These are phyloP conservation scores for Liparis tanakae DNA, from an alignment of 2,797 vertebrate species.

Conservation along the genomic window DNA sequence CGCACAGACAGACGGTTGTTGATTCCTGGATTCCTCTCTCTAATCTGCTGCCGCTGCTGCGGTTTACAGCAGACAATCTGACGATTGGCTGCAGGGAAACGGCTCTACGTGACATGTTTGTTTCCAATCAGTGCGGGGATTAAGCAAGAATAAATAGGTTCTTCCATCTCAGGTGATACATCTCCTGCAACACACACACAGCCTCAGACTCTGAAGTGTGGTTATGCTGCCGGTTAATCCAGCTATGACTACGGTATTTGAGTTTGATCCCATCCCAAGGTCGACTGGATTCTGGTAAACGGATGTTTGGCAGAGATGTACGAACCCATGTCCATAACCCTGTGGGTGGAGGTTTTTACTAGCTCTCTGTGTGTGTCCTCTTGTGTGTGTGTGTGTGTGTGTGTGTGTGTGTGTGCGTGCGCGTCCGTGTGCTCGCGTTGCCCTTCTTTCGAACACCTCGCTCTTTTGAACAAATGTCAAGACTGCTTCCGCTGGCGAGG, in stretches of 20 bases:
- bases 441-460: conserved; percentile 19
- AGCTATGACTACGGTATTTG: conserved; percentile 44
- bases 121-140: conserved; percentile 70
- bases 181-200: conserved; percentile 19
- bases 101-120: conserved; percentile 69
- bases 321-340: conserved; percentile 60
- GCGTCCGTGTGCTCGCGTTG: conserved; percentile 20
- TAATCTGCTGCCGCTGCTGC: conserved; percentile 62
- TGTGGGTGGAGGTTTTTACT: conserved; percentile 69
- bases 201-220: conserved; percentile 41
- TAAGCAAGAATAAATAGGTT: conserved; percentile 60
- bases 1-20: conserved; percentile 72
- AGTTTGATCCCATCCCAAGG: conserved; percentile 58
- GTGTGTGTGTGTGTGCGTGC: conserved; percentile 16
- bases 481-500: conserved; percentile 13
- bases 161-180: conserved; percentile 70
- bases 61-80: conserved; percentile 67
- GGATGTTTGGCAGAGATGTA: conserved; percentile 70
- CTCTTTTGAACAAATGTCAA: conserved; percentile 35
- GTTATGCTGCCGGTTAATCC: conserved; percentile 58
- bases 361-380: conserved; percentile 52
- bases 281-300: conserved; percentile 73
- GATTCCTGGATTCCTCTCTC: conserved; percentile 75
- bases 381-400: conserved; percentile 21
- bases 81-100: conserved; percentile 65